phyloP scores from a whole-genome alignment of 2,797 vertebrate species.

The Onychomys leucogaster region DNA sequence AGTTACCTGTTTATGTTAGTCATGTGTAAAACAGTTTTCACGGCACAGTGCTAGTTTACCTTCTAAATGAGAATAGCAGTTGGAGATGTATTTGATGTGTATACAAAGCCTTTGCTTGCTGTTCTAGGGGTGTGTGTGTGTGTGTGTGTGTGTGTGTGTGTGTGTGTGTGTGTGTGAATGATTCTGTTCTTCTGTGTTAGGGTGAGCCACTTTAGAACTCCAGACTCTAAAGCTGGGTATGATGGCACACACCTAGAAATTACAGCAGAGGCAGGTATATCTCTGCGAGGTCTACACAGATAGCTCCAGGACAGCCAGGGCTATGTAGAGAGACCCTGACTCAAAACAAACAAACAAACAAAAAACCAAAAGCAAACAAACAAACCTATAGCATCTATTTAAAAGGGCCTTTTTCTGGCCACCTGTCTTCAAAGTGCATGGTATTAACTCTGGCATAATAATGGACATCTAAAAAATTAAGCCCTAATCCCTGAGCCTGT shows the following conservation, averaged over 20 bases:
- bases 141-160: too few relatives aligned
- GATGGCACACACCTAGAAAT: not conserved
- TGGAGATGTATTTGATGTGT: not conserved
- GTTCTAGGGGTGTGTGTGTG: not conserved
- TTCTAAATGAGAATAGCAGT: not conserved
- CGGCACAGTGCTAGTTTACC: not conserved
- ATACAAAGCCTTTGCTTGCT: not conserved
- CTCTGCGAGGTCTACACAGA: not conserved
- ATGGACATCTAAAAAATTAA: not conserved
- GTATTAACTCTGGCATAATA: not conserved
- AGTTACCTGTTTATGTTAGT: not conserved
- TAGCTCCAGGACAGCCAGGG: not conserved
- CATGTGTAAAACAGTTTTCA: not conserved
- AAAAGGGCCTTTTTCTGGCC: not conserved
- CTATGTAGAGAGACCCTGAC: not conserved
- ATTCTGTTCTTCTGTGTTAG: not conserved
- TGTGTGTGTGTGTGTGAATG: too few relatives aligned
- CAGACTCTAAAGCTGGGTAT: not conserved
- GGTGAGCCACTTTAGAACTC: not conserved
- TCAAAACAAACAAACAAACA: not conserved
- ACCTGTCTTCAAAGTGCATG: not conserved
- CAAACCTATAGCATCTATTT: not conserved
- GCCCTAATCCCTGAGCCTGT: not conserved
- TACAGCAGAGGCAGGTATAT: not conserved
- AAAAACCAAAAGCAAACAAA: not conserved